These are phyloP conservation scores for Asobara japonica DNA, from an alignment of 1,140 invertebrate species.

Conservation along the genomic window DNA sequence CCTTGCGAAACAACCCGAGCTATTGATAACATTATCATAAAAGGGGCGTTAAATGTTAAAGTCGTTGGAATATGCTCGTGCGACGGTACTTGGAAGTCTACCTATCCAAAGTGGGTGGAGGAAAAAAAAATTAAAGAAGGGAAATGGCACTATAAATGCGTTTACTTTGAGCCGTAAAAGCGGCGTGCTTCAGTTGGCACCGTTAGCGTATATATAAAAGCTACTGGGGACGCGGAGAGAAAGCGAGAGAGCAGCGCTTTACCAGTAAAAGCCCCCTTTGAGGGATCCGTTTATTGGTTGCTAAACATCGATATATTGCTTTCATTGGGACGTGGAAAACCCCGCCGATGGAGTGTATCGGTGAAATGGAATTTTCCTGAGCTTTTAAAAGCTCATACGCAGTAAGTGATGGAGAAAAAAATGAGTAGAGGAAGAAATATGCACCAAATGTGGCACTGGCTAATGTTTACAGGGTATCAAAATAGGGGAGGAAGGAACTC, in stretches of 20 bases:
- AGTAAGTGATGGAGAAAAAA: constrained; percentile 8
- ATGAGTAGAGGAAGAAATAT: too few relatives aligned
- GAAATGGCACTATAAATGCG: constrained; percentile 64
- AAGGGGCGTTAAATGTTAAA: constrained; percentile 58
- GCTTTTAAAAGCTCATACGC: constrained; percentile 57
- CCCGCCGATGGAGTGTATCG: constrained; percentile 31
- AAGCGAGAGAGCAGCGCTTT: constrained; percentile 55
- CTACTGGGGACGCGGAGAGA: constrained; percentile 32
- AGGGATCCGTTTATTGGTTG: constrained; percentile 67
- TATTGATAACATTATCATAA: constrained; percentile 67
- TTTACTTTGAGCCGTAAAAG: constrained; percentile 66
- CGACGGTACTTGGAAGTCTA: constrained; percentile 16
- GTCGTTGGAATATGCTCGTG: constrained; percentile 47
- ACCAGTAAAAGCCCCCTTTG: constrained; percentile 65
- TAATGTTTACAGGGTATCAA: too few relatives aligned
- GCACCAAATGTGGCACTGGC: too few relatives aligned
- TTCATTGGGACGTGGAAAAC: constrained; percentile 37
- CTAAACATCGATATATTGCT: constrained; percentile 68
- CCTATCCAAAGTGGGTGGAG: constrained; percentile 44
- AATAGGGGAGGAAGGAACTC: too few relatives aligned
- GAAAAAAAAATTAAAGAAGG: constrained; percentile 49
- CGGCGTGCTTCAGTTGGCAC: constrained; percentile 42
- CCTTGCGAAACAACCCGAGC: constrained; percentile 36
- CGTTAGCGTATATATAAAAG: constrained; percentile 36
- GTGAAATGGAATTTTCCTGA: constrained; percentile 40